Evolutionary conservation across 2,797 vertebrate genomes (phyloP), one percentile per base, ranked within the genome.

Genomic region (Tangara arthus): DNA sequence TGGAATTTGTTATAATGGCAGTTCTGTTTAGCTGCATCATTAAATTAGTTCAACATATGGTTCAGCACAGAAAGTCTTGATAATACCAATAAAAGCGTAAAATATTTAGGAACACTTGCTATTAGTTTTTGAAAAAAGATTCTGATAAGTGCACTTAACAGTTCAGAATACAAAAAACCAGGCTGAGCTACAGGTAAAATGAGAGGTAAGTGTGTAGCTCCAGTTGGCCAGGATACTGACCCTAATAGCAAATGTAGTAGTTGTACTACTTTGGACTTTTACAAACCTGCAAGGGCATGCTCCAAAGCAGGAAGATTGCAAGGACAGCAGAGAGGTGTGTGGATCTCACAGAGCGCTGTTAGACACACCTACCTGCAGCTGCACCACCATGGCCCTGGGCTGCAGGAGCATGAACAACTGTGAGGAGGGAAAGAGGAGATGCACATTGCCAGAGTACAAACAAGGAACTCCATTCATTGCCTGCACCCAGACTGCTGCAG

Each of bases 401-500:
- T 87, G 65, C 55, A 26, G n/a, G 34, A 61, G 15, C 14, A 14
- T 0, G 1, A 1, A 5, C 26, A 17, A 12, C 32, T 78, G 8
- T 4, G 24, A 69, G 87, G 15, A 44, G 34, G 22, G 30, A 32
- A 32, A 34, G 49, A 28, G 15, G 28, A 69, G 32, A 39, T 53
- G 30, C 6, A 13, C 27, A 1, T 5, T 53, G 44, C 8, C 21
- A 21, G 23, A 2, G 1, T 22, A 32, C 12, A 24, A 46, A 16
- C 0, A 0, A 53, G 30, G 24, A 76, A 12, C 8, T 50, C 8
- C 37, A 10, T 7, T 22, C 37, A 12, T 1, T 26, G 32, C 14
- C 68, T 60, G 30, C 47, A 41, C 8, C 17, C 22, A 42, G 44
- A 34, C 6, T 5, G 3, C 47, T 79, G 34, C 47, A 2, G 0